Conservation (phyloP, 1,140 invertebrate genomes). For the Bombus cullumanus region DNA sequence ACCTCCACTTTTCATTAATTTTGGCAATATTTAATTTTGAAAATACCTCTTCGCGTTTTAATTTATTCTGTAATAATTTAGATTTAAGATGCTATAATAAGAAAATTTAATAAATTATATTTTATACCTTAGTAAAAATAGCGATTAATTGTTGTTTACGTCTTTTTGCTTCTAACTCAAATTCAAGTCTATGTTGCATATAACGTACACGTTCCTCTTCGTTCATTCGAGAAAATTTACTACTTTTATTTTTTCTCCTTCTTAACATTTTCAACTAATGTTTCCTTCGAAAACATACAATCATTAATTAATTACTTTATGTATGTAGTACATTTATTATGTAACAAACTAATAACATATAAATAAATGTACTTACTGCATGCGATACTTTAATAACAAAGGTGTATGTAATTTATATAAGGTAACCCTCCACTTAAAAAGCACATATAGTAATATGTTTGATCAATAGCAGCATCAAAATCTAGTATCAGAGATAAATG, state of each 20-base stretch:
- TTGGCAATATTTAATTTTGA: slow-evolving; percentile 90
- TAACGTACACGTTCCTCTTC: slow-evolving; percentile 91
- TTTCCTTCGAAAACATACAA: not conserved
- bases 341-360: not conserved
- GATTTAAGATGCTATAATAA: slow-evolving; percentile 14
- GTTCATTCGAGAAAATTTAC: slow-evolving; percentile 88
- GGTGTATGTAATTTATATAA: not conserved
- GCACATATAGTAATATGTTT: not conserved
- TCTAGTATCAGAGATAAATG: not conserved
- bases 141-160: slow-evolving; percentile 90
- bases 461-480: not conserved
- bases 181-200: slow-evolving; percentile 89
- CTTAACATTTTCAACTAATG: slow-evolving; percentile 49
- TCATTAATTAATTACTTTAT: not conserved
- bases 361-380: not conserved
- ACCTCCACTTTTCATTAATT: slow-evolving; percentile 92
- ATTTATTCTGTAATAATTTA: slow-evolving; percentile 86
- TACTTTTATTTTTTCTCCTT: slow-evolving; percentile 51
- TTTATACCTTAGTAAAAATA: slow-evolving; percentile 88
- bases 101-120: not conserved
- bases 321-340: not conserved
- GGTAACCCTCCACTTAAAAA: not conserved
- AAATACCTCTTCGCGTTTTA: slow-evolving; percentile 90
- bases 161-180: slow-evolving; percentile 89
- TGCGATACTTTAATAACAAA: not conserved